phyloP scores from a whole-genome alignment of 2,797 vertebrate species.

The Falco novaeseelandiae region DNA sequence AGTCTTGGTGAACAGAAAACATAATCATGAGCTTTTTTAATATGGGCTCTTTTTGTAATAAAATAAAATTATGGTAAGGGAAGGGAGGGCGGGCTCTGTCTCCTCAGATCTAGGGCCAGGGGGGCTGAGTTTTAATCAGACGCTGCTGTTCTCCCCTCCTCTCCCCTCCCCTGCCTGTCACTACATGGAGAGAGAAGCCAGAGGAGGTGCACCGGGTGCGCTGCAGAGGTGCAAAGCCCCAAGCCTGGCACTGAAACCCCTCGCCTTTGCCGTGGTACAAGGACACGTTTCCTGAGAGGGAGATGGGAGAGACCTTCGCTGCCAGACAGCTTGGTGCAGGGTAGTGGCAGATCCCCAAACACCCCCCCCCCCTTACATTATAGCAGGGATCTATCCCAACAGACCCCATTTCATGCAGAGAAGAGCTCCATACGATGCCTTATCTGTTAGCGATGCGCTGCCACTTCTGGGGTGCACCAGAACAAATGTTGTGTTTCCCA shows the following conservation, averaged over 20 bases:
- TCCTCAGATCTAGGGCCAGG: constrained; percentile 74
- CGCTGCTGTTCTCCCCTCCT: constrained; percentile 60
- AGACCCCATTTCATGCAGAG: neutral
- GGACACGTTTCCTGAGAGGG: neutral
- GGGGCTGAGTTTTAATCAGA: constrained; percentile 71
- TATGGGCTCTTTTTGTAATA: constrained; percentile 72
- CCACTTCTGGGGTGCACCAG: neutral
- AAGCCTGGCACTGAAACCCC: neutral
- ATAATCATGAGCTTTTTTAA: constrained; percentile 77
- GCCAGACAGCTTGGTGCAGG: neutral
- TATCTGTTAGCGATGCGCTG: neutral
- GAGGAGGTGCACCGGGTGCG: neutral
- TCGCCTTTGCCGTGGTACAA: neutral
- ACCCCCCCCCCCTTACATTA: fast-evolving
- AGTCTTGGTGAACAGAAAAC: constrained; percentile 77
- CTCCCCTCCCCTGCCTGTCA: constrained; percentile 47
- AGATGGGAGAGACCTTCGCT: neutral
- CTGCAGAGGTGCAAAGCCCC: neutral
- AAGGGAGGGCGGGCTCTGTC: constrained; percentile 56
- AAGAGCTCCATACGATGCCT: neutral
- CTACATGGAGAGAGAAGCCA: neutral
- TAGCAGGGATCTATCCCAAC: neutral
- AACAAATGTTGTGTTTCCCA: neutral
- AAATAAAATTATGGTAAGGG: constrained; percentile 76
- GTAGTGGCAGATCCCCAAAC: neutral